phyloP scores from a whole-genome alignment of 2,888 invertebrate species.

The Bombylius major region DNA sequence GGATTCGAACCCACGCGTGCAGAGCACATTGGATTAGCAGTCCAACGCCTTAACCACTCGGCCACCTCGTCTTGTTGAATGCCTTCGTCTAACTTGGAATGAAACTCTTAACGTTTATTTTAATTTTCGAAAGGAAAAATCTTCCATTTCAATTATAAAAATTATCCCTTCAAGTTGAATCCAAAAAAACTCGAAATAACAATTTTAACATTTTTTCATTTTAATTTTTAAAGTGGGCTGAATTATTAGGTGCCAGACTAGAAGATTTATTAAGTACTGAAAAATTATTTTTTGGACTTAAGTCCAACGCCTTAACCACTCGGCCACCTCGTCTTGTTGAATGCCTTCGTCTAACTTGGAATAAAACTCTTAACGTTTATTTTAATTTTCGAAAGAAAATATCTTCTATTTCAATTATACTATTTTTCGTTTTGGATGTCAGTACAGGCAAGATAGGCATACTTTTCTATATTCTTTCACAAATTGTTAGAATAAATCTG shows the following conservation, averaged over 20 bases:
- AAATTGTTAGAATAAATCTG: no score
- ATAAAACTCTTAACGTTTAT: no score
- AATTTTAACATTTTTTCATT: no score
- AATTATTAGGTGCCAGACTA: slow-evolving; percentile 72
- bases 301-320: slow-evolving; percentile 77
- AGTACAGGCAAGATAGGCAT: no score
- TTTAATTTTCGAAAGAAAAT: no score
- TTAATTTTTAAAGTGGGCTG: slow-evolving; percentile 28
- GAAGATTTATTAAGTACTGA: slow-evolving; percentile 84
- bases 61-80: slow-evolving; percentile 53
- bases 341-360: background rate
- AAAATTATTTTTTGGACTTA: slow-evolving; percentile 54
- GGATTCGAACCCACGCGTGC: slow-evolving; percentile 76
- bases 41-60: slow-evolving; percentile 77
- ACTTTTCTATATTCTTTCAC: no score
- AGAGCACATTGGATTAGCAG: slow-evolving; percentile 77
- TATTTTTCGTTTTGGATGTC: no score
- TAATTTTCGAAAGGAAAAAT: no score
- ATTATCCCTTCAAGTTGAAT: no score
- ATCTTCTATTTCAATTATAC: no score
- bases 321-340: slow-evolving; percentile 58
- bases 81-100: background rate
- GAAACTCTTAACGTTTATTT: background rate
- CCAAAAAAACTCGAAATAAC: no score
- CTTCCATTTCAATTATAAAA: no score